These are phyloP conservation scores for Rhinatrema bivittatum DNA, from an alignment of 2,797 vertebrate genomes.

Conservation along the genomic window DNA sequence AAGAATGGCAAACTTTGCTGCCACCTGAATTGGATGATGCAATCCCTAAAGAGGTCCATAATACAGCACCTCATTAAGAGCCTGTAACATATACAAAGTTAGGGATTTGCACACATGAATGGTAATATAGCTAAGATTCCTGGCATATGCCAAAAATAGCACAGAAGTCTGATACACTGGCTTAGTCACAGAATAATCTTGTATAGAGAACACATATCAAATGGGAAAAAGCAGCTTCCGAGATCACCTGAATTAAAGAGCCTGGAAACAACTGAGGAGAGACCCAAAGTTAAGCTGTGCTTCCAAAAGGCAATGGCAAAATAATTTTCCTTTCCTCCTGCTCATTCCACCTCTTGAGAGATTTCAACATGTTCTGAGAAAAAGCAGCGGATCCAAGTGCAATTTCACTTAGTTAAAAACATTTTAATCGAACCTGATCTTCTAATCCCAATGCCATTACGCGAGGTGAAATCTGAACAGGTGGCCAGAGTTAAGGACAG, in stretches of 20 bases:
- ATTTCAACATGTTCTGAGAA: too few relatives aligned
- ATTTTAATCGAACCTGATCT: too few relatives aligned
- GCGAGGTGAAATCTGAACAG: too few relatives aligned
- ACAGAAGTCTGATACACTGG: constrained; percentile 1
- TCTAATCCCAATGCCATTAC: too few relatives aligned
- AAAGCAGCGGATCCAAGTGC: too few relatives aligned
- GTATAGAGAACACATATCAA: too few relatives aligned
- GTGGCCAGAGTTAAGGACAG: too few relatives aligned
- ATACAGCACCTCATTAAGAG: not conserved
- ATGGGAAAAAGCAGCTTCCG: too few relatives aligned
- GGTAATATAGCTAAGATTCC: not conserved
- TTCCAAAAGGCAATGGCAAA: not conserved
- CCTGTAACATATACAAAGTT: not conserved
- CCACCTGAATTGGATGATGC: too few relatives aligned
- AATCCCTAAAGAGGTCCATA: not conserved
- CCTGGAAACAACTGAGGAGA: not conserved
- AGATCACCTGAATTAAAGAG: not conserved
- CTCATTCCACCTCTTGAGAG: too few relatives aligned
- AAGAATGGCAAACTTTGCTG: not conserved
- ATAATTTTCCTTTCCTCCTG: too few relatives aligned
- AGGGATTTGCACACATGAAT: not conserved
- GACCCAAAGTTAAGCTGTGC: not conserved
- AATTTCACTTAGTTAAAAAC: too few relatives aligned
- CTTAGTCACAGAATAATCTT: not conserved
- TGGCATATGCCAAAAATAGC: constrained; percentile 7